A percentile compares a stretch with the other conserved stretches of the same genome.
Evolutionary conservation across 2,797 vertebrate genomes (phyloP).

Genomic region (Pterois miles): DNA sequence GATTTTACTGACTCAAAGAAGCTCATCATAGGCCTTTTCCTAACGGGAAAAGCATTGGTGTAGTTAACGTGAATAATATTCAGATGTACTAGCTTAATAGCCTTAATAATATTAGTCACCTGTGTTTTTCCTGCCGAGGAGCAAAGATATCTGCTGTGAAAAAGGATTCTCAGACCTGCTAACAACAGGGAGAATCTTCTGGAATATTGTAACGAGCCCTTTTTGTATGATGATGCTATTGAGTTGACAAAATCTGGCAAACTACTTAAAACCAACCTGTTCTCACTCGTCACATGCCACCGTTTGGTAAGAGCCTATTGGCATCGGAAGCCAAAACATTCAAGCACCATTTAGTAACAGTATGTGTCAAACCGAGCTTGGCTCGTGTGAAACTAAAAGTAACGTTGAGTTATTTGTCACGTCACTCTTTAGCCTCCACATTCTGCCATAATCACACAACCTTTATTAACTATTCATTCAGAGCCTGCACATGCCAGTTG

Average conservation of each 20-base stretch:
- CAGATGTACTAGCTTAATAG: not conserved
- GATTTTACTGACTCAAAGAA: not conserved
- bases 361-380: too few species aligned
- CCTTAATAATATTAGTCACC: not conserved
- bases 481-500: not conserved
- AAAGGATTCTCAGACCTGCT: not conserved
- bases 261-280: not conserved
- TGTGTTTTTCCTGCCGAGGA: not conserved
- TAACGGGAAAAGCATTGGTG: not conserved
- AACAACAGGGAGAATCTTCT: not conserved
- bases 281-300: too few species aligned
- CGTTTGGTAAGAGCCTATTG: not conserved
- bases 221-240: not conserved
- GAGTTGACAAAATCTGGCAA: not conserved
- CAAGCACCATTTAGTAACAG: too few species aligned
- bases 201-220: not conserved
- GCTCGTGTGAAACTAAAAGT: too few species aligned
- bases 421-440: not conserved
- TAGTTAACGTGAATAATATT: not conserved
- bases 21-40: too few species aligned
- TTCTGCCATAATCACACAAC: not conserved
- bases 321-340: too few species aligned
- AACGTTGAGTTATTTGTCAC: too few species aligned
- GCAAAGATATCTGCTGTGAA: not conserved
- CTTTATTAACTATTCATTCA: not conserved